A percentile compares a stretch with the other conserved stretches of the same genome.
Conservation (phyloP, 2,888 invertebrate species). For the Spodoptera picta region DNA sequence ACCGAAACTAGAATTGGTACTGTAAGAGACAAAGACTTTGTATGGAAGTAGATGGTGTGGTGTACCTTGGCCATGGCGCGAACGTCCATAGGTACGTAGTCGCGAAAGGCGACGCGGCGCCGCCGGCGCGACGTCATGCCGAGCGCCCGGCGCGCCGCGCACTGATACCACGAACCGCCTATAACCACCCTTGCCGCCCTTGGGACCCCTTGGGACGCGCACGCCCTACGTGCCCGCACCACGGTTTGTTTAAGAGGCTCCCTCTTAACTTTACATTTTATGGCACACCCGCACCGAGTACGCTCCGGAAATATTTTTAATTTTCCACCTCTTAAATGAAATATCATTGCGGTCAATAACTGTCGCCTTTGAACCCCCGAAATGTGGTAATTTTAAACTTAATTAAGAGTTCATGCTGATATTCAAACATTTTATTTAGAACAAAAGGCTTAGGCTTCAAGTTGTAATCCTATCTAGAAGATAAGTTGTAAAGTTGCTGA, state of each 20-base stretch:
- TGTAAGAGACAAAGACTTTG: conserved; percentile 11
- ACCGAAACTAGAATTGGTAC: conserved; percentile 15
- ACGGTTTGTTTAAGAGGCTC: conserved; percentile 50
- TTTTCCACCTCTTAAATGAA: conserved; percentile 27
- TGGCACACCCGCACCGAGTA: conserved; percentile 46
- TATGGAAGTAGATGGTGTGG: conserved; percentile 27
- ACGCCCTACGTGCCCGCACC: conserved; percentile 44
- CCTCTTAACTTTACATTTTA: conserved; percentile 54
- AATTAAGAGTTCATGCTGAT: neutral
- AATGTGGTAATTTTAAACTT: conserved; percentile 3
- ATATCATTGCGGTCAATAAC: conserved; percentile 24
- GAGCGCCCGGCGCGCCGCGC: conserved; percentile 75
- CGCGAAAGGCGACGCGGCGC: conserved; percentile 84
- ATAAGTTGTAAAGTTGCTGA: conserved; percentile 3
- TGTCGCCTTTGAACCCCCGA: conserved; percentile 2
- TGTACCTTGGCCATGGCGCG: conserved; percentile 86
- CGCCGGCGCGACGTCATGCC: conserved; percentile 83
- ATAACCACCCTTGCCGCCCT: conserved; percentile 48
- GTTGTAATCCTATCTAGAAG: neutral
- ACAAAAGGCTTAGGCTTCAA: neutral
- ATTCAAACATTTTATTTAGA: conserved; percentile 13
- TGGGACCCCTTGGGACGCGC: conserved; percentile 50
- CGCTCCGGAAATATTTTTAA: conserved; percentile 39
- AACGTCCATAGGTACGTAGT: conserved; percentile 84
- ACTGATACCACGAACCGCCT: conserved; percentile 65